Conservation (phyloP, 2,888 invertebrate species). For the Lapara coniferarum region DNA sequence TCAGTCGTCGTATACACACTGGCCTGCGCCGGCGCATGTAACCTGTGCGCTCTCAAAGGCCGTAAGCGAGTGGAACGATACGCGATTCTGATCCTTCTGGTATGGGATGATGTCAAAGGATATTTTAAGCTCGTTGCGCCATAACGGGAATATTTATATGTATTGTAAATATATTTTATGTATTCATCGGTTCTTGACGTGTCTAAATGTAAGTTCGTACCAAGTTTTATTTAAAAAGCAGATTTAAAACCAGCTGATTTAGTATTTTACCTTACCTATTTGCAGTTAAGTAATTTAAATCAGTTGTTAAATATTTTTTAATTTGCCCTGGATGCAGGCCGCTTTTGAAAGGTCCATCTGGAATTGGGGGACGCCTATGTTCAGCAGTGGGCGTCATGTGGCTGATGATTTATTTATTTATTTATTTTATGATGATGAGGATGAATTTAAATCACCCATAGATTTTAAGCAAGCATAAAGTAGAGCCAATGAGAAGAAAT, state of each 20-base stretch:
- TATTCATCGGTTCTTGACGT: conserved; percentile 33
- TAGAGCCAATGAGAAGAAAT: no score
- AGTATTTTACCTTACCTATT: no score
- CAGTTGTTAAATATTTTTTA: neutral
- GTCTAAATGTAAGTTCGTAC: neutral
- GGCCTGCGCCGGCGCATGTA: conserved; percentile 38
- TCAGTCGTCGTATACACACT: conserved; percentile 57
- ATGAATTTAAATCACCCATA: no score
- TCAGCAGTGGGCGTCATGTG: no score
- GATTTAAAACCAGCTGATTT: no score
- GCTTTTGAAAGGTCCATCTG: no score
- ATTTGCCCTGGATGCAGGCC: no score
- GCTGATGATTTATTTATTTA: no score
- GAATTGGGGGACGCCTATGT: no score
- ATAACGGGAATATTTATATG: conserved; percentile 54
- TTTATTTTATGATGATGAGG: no score
- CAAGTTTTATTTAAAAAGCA: no score
- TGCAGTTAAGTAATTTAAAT: neutral
- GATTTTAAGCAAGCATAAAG: no score
- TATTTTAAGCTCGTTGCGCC: conserved; percentile 57
- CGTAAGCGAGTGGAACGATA: conserved; percentile 40
- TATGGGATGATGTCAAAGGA: conserved; percentile 66
- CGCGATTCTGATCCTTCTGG: conserved; percentile 42
- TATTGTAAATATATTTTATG: conserved; percentile 19
- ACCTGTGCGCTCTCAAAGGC: conserved; percentile 50